A percentile compares a stretch with the other conserved stretches of the same genome.
Conservation (phyloP, 2,797 vertebrate species). For the Eulemur rubriventer region DNA sequence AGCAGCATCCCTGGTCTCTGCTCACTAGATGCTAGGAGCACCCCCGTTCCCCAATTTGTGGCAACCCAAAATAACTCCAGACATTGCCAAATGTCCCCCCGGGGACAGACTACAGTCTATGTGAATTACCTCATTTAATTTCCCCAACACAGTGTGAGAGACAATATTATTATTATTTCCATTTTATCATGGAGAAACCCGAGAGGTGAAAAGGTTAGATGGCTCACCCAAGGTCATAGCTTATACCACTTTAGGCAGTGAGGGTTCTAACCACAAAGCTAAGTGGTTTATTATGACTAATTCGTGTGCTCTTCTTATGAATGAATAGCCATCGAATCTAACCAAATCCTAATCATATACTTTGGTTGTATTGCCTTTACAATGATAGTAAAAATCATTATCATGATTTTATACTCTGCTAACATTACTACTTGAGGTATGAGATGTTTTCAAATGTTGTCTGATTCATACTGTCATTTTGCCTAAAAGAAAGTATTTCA, state of each 20-base stretch:
- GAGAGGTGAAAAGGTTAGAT: background rate
- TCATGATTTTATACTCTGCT: background rate
- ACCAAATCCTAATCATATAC: background rate
- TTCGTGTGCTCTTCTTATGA: background rate
- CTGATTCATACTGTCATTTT: background rate
- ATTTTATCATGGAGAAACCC: background rate
- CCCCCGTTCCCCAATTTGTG: background rate
- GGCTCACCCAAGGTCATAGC: background rate
- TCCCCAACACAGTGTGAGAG: background rate
- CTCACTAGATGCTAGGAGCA: background rate
- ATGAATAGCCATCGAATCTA: background rate
- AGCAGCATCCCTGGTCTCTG: background rate
- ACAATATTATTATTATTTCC: background rate
- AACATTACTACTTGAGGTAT: background rate
- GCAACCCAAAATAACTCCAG: background rate
- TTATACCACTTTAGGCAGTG: background rate
- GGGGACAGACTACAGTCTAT: background rate
- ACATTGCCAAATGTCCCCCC: background rate
- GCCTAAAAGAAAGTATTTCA: background rate
- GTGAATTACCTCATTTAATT: background rate
- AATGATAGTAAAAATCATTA: background rate
- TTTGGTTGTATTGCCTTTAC: background rate
- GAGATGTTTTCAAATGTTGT: background rate
- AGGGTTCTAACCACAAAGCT: background rate
- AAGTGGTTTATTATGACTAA: background rate